Evolutionary conservation across 1,140 invertebrate genomes (phyloP).

Genomic region (Acyrthosiphon pisum): DNA sequence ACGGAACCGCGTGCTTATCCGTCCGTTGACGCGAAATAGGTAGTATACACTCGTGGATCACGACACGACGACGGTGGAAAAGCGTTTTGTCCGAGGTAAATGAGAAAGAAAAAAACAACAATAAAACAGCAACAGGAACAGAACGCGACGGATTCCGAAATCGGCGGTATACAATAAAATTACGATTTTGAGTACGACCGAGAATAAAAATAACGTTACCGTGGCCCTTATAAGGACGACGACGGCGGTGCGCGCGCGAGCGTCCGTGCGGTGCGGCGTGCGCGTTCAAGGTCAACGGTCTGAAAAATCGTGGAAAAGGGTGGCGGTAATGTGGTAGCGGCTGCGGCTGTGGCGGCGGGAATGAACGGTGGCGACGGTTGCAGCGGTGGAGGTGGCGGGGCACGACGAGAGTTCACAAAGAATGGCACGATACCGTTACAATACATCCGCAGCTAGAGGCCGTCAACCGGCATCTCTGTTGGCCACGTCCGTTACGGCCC

Average conservation of each 20-base stretch:
- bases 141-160: neutral
- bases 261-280: conserved; percentile 18
- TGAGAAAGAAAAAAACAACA: neutral
- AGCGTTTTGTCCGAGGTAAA: neutral
- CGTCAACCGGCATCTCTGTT: conserved; percentile 57
- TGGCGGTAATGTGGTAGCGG: conserved; percentile 29
- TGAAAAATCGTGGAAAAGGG: conserved; percentile 52
- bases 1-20: no score
- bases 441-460: conserved; percentile 56
- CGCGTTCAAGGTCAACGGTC: conserved; percentile 57
- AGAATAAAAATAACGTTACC: conserved; percentile 54
- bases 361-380: neutral
- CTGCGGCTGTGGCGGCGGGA: conserved; percentile 9
- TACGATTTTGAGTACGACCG: conserved; percentile 19
- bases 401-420: conserved; percentile 57
- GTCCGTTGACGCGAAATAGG: neutral
- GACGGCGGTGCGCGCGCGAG: neutral
- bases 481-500: conserved; percentile 53
- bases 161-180: neutral
- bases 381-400: conserved; percentile 1
- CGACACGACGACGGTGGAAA: neutral
- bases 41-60: neutral
- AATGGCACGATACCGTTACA: conserved; percentile 57
- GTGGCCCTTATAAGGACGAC: conserved; percentile 49
- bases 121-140: neutral